Evolutionary conservation across 2,797 vertebrate species (phyloP), one percentile per base, ranked within the genome.

Genomic region (Spinibarbus caldwelli): DNA sequence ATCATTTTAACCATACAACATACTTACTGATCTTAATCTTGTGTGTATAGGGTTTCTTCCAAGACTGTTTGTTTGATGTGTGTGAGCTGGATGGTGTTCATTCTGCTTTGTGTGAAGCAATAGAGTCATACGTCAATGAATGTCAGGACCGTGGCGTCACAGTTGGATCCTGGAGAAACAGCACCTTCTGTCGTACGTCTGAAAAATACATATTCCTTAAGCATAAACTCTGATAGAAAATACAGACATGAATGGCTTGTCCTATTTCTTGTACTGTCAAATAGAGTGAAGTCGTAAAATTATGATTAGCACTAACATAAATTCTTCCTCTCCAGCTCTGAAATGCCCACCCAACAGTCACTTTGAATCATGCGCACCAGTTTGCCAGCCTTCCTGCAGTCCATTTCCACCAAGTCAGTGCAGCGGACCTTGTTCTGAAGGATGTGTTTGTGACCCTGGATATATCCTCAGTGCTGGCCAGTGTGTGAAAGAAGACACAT

Each of bases 131-230:
- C 2, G 92, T 93, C 34, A 94, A 94, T 14, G 93, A 94, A 73
- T 96, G 95, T 84, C 95, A 95, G 88, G 94, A 95, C 81, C 93
- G 93, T 0, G 94, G 93, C 0, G 92, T 95, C 41, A 86, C 71
- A 59, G 89, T 96, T 5, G 89, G 92, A 84, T n/a, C 91, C 17
- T 95, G 95, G 95, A 95, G 94, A 90, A 95, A 94, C 73, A 86
- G 90, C 31, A 94, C 93, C 15, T 94, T 95, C 89, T 95, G 94
- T 66, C 87, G 94, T 95, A 79, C 92, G 94, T 90, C 49, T 64
- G 17, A 82, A 36, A 67, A 57, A 78, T n/a, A 43, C 34, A 78
- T 59, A 38, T 41, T 38, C 34, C 12, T 59, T 34, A 41, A 41
- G 4, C 21, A 41, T 1, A 26, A 78, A 41, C 31, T 59, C 19